Evolutionary conservation across 2,888 invertebrate species (phyloP).

Genomic region (Apamea sordens): DNA sequence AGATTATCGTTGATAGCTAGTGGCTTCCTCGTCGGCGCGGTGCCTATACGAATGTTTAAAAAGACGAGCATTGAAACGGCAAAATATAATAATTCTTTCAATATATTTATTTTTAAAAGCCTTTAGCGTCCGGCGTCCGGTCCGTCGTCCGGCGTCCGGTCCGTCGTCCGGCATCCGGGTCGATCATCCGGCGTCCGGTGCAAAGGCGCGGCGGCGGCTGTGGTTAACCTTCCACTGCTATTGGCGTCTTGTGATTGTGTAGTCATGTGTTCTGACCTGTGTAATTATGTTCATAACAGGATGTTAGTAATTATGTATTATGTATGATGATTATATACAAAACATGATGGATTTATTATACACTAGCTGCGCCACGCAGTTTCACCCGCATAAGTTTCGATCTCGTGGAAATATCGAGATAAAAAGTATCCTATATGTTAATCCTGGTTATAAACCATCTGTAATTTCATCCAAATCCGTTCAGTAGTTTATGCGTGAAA

Average conservation of each 20-base stretch:
- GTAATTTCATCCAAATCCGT: no score
- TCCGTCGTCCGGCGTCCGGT: constrained; percentile 42
- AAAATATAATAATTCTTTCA: constrained; percentile 27
- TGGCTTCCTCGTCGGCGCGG: neutral
- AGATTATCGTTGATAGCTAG: neutral
- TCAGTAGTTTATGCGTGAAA: no score
- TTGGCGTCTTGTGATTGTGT: constrained; percentile 47
- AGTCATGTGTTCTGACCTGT: constrained; percentile 29
- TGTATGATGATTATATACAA: neutral
- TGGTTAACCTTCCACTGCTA: constrained; percentile 38
- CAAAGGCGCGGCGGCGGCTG: constrained; percentile 15
- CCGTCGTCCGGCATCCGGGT: constrained; percentile 44
- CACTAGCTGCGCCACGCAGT: no score
- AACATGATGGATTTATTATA: neutral
- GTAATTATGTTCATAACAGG: constrained; percentile 25
- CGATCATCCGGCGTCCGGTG: constrained; percentile 43
- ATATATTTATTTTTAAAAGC: constrained; percentile 40
- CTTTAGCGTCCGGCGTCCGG: constrained; percentile 18
- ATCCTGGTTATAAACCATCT: no score
- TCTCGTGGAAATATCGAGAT: no score
- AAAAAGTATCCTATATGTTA: no score
- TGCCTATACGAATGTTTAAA: neutral
- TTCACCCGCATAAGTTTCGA: no score
- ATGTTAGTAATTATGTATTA: constrained; percentile 10
- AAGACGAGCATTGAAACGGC: neutral